phyloP scores from a whole-genome alignment of 2,113 vertebrate species.

The Suricata suricatta region DNA sequence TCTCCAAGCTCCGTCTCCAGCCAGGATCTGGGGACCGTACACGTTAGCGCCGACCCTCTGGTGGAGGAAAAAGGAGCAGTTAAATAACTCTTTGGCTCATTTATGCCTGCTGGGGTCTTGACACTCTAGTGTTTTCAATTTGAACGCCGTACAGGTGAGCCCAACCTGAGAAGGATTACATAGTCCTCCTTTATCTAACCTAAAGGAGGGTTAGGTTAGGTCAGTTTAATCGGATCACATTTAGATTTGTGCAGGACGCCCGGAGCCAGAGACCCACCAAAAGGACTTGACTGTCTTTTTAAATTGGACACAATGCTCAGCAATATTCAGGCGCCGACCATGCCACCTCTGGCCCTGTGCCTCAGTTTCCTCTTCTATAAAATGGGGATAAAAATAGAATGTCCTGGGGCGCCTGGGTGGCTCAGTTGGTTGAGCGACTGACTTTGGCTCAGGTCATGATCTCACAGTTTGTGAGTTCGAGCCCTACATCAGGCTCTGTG shows the following conservation, averaged over 20 bases:
- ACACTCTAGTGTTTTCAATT: background rate
- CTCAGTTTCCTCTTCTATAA: constrained; percentile 19
- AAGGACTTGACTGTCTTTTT: background rate
- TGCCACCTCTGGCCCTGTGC: background rate
- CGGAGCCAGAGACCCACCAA: background rate
- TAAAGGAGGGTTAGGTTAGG: background rate
- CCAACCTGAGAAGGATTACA: background rate
- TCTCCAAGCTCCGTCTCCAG: background rate
- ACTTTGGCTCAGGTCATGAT: no score
- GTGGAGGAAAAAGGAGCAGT: background rate
- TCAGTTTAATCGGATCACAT: background rate
- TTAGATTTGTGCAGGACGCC: background rate
- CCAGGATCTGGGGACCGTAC: background rate
- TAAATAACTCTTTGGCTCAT: background rate
- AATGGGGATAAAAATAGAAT: background rate
- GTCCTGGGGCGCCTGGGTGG: no score
- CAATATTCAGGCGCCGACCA: background rate
- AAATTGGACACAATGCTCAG: background rate
- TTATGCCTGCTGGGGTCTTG: background rate
- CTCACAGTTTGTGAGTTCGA: no score
- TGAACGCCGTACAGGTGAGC: background rate
- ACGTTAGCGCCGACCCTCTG: background rate
- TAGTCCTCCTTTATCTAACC: background rate
- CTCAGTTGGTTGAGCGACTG: no score
- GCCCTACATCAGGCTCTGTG: no score